A percentile compares a stretch with the other conserved stretches of the same genome.
phyloP scores from a whole-genome alignment of 2,888 invertebrate species.

The Dryococelus australis region DNA sequence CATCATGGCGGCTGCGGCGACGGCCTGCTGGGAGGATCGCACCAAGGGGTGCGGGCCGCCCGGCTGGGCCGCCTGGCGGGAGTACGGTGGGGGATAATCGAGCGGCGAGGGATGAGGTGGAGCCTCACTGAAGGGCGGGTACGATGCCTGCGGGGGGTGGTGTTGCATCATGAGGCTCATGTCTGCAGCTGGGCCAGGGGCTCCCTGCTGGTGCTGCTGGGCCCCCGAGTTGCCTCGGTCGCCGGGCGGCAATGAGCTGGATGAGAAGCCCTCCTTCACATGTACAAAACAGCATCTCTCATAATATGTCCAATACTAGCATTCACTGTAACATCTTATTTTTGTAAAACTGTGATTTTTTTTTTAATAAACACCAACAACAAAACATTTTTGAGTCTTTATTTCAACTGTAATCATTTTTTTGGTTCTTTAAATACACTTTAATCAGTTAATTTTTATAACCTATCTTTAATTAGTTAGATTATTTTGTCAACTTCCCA shows the following conservation, averaged over 20 bases:
- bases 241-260: background rate
- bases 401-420: no score
- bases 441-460: no score
- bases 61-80: background rate
- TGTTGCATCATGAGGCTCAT: slow-evolving; percentile 38
- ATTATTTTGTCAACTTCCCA: no score
- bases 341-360: no score
- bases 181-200: slow-evolving; percentile 19
- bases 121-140: slow-evolving; percentile 7
- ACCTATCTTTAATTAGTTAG: no score
- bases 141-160: slow-evolving; percentile 29
- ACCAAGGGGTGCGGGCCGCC: slow-evolving; percentile 28
- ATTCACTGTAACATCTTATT: no score
- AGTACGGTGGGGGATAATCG: slow-evolving; percentile 19
- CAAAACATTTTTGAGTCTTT: no score
- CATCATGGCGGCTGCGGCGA: slow-evolving; percentile 63
- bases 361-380: no score
- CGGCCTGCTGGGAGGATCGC: slow-evolving; percentile 52
- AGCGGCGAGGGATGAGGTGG: slow-evolving; percentile 29
- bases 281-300: background rate
- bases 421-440: no score
- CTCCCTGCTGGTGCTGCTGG: slow-evolving; percentile 29
- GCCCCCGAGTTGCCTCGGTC: background rate
- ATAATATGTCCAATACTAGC: no score
- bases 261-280: background rate